Evolutionary conservation across 2,888 invertebrate species (phyloP).

Genomic region (Eristalis tenax): DNA sequence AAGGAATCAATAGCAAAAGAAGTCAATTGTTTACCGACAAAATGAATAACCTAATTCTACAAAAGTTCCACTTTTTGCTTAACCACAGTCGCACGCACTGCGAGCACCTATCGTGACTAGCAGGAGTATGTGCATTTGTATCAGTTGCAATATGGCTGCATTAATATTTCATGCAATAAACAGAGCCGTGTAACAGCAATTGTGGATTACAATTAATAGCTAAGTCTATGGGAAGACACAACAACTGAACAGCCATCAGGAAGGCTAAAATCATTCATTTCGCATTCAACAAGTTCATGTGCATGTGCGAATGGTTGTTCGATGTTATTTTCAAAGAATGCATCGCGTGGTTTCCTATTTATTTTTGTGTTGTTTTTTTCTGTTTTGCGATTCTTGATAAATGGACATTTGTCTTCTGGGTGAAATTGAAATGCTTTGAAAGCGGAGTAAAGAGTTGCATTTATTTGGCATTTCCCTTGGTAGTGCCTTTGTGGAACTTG

Average conservation of each 20-base stretch:
- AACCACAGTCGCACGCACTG: not conserved
- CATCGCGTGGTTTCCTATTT: not conserved
- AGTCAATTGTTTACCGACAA: slow-evolving; percentile 7
- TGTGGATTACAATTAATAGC: slow-evolving; percentile 20
- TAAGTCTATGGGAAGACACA: not conserved
- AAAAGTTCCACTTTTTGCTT: not conserved
- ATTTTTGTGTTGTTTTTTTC: not conserved
- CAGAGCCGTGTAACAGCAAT: slow-evolving; percentile 14
- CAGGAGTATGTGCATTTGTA: not conserved
- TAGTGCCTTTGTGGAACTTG: no score
- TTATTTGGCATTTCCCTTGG: no score
- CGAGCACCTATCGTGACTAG: not conserved
- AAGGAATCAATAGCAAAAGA: not conserved
- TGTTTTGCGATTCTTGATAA: not conserved
- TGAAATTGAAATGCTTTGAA: not conserved
- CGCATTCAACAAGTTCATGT: slow-evolving; percentile 29
- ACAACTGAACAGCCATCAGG: not conserved
- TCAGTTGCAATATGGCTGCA: not conserved
- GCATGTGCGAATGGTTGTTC: not conserved
- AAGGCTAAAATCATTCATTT: not conserved
- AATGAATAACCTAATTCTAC: not conserved
- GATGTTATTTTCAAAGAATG: not conserved
- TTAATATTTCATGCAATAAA: slow-evolving; percentile 29
- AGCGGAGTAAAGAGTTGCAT: no score
- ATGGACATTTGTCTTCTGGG: not conserved